Evolutionary conservation across 1,140 invertebrate genomes (phyloP).

Genomic region (Cheumatopsyche charites): DNA sequence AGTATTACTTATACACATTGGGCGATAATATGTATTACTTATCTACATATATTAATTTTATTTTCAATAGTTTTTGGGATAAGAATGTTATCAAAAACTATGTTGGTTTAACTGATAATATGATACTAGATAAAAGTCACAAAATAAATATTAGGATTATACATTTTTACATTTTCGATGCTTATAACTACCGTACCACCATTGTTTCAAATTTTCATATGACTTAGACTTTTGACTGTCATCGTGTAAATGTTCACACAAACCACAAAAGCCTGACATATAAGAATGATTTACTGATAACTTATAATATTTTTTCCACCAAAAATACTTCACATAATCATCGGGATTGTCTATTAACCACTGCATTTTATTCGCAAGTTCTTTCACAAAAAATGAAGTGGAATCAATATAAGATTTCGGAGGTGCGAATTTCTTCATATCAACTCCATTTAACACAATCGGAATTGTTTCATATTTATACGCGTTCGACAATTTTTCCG

Average conservation of each 20-base stretch:
- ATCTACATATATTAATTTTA: too few species aligned
- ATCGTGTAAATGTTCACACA: background rate
- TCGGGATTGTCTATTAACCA: background rate
- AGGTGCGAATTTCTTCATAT: slow-evolving; percentile 62
- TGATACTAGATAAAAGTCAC: too few species aligned
- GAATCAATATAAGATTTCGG: slow-evolving; percentile 66
- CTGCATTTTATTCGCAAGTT: slow-evolving; percentile 50
- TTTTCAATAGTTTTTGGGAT: too few species aligned
- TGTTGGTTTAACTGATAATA: too few species aligned
- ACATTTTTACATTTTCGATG: background rate
- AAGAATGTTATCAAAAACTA: too few species aligned
- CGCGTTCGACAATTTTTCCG: slow-evolving; percentile 64
- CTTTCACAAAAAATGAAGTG: slow-evolving; percentile 58
- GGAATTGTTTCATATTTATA: slow-evolving; percentile 59
- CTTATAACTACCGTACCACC: background rate
- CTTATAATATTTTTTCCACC: background rate
- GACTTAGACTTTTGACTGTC: background rate
- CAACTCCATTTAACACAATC: slow-evolving; percentile 63
- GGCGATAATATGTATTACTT: too few species aligned
- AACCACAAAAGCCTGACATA: background rate
- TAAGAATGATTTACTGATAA: background rate
- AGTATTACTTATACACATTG: too few species aligned
- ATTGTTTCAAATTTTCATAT: slow-evolving; percentile 3
- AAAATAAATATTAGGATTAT: too few species aligned
- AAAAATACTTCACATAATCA: background rate